Conservation (phyloP, 2,113 vertebrate species). For the Aramus guarauna region DNA sequence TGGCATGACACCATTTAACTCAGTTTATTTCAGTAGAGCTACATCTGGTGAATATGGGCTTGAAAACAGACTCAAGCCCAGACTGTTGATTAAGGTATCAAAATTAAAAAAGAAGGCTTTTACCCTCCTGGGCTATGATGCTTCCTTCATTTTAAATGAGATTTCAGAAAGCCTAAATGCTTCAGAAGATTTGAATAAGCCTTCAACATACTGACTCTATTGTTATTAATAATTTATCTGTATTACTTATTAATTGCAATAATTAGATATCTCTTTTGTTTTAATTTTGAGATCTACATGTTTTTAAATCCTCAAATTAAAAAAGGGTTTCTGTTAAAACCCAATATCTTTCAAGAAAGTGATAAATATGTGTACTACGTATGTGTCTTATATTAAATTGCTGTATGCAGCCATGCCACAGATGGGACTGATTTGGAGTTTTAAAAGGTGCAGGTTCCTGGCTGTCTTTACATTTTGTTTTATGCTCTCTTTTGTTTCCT, state of each 20-base stretch:
- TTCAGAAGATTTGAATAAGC: neutral
- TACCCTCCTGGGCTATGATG: neutral
- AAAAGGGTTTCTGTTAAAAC: neutral
- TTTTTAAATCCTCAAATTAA: neutral
- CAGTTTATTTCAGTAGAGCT: neutral
- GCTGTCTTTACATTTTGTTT: constrained; percentile 50
- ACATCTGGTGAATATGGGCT: neutral
- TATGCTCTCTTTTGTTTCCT: constrained; percentile 41
- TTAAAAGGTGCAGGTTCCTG: constrained; percentile 35
- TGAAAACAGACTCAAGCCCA: neutral
- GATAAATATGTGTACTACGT: neutral
- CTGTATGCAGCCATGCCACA: constrained; percentile 21
- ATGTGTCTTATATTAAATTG: constrained; percentile 46
- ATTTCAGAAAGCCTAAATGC: neutral
- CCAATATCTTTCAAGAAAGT: neutral
- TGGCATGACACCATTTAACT: neutral
- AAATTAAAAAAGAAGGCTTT: neutral
- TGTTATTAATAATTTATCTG: neutral
- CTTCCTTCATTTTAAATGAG: neutral
- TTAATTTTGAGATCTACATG: neutral
- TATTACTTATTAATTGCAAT: neutral
- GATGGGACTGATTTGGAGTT: constrained; percentile 64
- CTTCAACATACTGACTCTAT: neutral
- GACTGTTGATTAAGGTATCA: constrained; percentile 25
- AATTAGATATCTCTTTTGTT: neutral